Evolutionary conservation across 2,113 vertebrate species (phyloP).

Genomic region (Onychorhynchus coronatus): DNA sequence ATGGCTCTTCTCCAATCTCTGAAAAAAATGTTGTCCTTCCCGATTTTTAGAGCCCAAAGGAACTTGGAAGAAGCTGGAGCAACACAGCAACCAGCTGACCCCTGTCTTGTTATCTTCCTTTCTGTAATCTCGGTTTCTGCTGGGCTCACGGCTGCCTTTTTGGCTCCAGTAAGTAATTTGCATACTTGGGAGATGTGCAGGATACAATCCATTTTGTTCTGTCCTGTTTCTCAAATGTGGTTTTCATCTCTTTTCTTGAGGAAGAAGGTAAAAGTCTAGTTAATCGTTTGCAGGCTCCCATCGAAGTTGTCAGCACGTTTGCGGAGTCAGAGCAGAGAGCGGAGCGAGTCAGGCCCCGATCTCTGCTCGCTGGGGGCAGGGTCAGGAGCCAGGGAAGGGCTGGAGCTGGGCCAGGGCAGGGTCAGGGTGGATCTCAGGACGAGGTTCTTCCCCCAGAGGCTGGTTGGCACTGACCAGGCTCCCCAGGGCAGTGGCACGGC

Average conservation of each 20-base stretch:
- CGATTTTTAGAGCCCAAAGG: neutral
- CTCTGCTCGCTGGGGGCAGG: neutral
- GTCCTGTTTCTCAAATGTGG: neutral
- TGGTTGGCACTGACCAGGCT: neutral
- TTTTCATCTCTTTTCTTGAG: neutral
- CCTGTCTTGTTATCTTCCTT: neutral
- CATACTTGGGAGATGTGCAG: neutral
- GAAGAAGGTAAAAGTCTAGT: neutral
- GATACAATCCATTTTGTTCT: neutral
- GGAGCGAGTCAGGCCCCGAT: neutral
- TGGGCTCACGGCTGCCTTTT: neutral
- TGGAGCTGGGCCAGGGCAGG: neutral
- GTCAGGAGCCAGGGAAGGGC: neutral
- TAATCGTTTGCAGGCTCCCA: neutral
- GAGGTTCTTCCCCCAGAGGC: neutral
- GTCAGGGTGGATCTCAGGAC: neutral
- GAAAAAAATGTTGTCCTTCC: neutral
- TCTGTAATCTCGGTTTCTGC: neutral
- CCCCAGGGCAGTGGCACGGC: neutral
- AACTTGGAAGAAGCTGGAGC: neutral
- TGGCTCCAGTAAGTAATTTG: neutral
- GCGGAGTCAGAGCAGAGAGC: neutral
- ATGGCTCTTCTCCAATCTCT: neutral
- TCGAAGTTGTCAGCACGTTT: neutral
- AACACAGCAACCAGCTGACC: neutral